Evolutionary conservation across 37 sponge, comb jelly and placozoan genomes (phyloP).

Genomic region (Spongia lamella): DNA sequence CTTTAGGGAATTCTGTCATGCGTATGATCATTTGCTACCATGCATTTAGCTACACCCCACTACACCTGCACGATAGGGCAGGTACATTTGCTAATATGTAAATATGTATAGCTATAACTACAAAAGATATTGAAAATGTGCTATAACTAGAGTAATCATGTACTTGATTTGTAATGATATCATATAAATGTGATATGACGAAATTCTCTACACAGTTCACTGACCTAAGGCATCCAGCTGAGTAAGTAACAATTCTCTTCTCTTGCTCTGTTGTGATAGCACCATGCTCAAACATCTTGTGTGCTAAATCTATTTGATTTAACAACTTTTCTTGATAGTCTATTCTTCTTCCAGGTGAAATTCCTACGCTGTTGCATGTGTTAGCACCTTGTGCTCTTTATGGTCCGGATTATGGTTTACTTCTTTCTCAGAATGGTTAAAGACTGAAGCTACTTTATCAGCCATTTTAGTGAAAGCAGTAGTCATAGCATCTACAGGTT

Average conservation of each 20-base stretch:
- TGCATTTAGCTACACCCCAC: no score
- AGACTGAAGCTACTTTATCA: constrained; percentile 19
- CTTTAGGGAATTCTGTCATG: no score
- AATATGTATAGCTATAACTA: neutral
- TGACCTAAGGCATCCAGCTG: constrained; percentile 12
- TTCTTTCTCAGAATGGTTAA: neutral
- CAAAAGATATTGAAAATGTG: neutral
- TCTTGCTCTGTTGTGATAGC: constrained; percentile 18
- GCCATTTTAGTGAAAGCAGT: constrained; percentile 37
- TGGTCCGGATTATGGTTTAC: neutral
- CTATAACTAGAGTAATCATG: neutral
- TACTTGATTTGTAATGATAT: neutral
- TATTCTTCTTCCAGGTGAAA: constrained; percentile 35
- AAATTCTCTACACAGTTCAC: no score
- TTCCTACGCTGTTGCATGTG: neutral
- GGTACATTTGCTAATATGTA: no score
- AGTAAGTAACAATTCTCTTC: constrained; percentile 8
- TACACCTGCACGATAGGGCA: no score
- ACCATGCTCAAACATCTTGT: constrained; percentile 23
- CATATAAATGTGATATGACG: neutral
- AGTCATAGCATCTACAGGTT: constrained; percentile 1
- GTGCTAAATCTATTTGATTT: constrained; percentile 17
- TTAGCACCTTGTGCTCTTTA: neutral
- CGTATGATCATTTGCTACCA: no score
- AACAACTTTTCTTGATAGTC: constrained; percentile 25